A percentile compares a stretch with the other conserved stretches of the same genome.
These are phyloP conservation scores for Dermolepida albohirtum DNA, from an alignment of 2,888 invertebrate species.

Conservation along the genomic window DNA sequence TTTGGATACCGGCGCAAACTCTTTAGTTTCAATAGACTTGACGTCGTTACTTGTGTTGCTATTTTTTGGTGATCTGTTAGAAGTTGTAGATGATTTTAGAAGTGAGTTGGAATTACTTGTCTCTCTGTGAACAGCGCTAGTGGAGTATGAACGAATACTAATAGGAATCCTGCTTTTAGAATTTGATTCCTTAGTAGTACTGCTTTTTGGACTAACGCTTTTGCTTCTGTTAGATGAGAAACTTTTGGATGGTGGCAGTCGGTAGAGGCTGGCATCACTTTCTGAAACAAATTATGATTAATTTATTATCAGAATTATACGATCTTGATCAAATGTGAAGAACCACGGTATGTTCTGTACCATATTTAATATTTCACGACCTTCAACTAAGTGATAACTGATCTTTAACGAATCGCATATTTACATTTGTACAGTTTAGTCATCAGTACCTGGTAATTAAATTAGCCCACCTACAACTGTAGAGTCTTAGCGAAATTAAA, in stretches of 20 bases:
- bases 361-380: no score
- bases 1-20: neutral
- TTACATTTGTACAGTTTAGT: no score
- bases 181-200: neutral
- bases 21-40: neutral
- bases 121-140: neutral
- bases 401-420: no score
- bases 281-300: constrained; percentile 2
- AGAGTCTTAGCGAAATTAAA: no score
- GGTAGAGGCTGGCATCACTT: neutral
- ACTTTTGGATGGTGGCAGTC: neutral
- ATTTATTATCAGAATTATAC: no score
- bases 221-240: neutral
- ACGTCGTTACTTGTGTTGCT: neutral
- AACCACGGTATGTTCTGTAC: no score
- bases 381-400: no score
- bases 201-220: neutral
- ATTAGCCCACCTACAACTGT: no score
- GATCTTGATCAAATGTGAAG: no score
- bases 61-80: no score
- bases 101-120: neutral
- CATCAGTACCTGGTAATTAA: no score
- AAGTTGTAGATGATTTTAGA: neutral
- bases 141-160: constrained; percentile 23
- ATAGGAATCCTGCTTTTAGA: constrained; percentile 20